Evolutionary conservation across 1,140 invertebrate genomes (phyloP), one percentile per base, ranked within the genome.

Genomic region (Aphaenogaster floridana): DNA sequence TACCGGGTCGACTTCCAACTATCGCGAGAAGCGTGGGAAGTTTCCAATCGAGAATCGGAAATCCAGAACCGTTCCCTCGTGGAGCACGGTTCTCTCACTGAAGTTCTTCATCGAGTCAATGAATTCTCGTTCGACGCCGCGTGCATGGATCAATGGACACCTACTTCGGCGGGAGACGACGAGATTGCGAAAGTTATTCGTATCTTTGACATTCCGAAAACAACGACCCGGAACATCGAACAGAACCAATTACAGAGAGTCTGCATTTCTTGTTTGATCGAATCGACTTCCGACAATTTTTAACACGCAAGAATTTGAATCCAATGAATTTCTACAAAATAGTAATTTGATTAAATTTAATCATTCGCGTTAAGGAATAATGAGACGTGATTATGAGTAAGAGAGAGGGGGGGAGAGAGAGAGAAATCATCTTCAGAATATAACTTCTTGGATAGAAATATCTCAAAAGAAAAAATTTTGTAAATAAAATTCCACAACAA

Each of bases 181-280:
- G 80, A 84, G 54, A 84, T 84, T 84, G 69, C 69, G 13, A 84
- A 84, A 84, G 80, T 84, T 84, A 84, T 84, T 84, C 80, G 80
- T 57, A 74, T 84, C 69, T 84, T 76, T 84, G 80, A 74, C 69
- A 84, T 76, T 84, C 69, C 42, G 69, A 76, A 84, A 84, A 84
- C 80, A 84, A 84, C 80, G 69, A 61, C 9, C 54, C 34, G 34
- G 80, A 74, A 72, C 80, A 17, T 61, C 42, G 66, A 80, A 68
- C 34, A 21, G 48, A 83, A 83, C 68, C 80, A 76, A 83, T 83
- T 83, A 74, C 54, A 48, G 39, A n/a, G 7, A 39, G 11, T 61
- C 39, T 36, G 64, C 9, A 17, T 13, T 28, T 59, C 8, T 34
- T 21, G 6, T 57, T 83, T 72, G 52, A 39, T 45, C 21, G 39